These are phyloP conservation scores for Bradypus variegatus DNA, from an alignment of 2,797 vertebrate genomes.

Conservation along the genomic window DNA sequence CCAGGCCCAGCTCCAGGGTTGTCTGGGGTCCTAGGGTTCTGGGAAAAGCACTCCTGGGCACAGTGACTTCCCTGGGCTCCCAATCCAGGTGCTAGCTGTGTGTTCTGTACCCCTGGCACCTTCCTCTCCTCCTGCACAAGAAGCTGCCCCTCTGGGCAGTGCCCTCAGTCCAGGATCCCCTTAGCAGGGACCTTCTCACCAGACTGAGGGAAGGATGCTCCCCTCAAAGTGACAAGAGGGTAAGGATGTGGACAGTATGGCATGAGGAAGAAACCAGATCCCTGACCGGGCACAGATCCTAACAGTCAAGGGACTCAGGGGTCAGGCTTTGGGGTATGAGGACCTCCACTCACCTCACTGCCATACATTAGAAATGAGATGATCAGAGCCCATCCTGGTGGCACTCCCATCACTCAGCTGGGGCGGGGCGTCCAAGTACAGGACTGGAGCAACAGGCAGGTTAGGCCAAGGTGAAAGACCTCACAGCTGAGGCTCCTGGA, in stretches of 20 bases:
- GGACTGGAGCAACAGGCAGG: not conserved
- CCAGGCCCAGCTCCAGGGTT: slow-evolving; percentile 46
- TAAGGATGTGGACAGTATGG: not conserved
- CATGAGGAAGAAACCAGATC: not conserved
- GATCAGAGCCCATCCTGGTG: slow-evolving; percentile 14
- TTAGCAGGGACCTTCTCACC: slow-evolving; percentile 51
- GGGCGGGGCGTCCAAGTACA: not conserved
- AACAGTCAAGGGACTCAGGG: not conserved
- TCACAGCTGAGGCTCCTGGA: not conserved
- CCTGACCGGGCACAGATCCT: not conserved
- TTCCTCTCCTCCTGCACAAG: slow-evolving; percentile 52
- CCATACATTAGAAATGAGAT: slow-evolving; percentile 36
- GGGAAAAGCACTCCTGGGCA: slow-evolving; percentile 52
- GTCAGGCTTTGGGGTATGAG: not conserved
- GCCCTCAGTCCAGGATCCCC: slow-evolving; percentile 57
- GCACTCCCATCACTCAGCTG: not conserved
- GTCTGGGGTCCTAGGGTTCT: slow-evolving; percentile 46
- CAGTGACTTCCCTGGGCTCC: slow-evolving; percentile 46
- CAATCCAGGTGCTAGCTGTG: slow-evolving; percentile 57
- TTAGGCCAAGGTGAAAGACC: not conserved
- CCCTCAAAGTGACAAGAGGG: slow-evolving; percentile 28
- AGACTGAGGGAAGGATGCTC: slow-evolving; percentile 58
- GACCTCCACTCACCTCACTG: slow-evolving; percentile 50
- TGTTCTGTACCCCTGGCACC: slow-evolving; percentile 55
- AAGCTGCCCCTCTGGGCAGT: slow-evolving; percentile 46